Evolutionary conservation across 1,140 invertebrate species (phyloP).

Genomic region (Drosophila novamexicana): DNA sequence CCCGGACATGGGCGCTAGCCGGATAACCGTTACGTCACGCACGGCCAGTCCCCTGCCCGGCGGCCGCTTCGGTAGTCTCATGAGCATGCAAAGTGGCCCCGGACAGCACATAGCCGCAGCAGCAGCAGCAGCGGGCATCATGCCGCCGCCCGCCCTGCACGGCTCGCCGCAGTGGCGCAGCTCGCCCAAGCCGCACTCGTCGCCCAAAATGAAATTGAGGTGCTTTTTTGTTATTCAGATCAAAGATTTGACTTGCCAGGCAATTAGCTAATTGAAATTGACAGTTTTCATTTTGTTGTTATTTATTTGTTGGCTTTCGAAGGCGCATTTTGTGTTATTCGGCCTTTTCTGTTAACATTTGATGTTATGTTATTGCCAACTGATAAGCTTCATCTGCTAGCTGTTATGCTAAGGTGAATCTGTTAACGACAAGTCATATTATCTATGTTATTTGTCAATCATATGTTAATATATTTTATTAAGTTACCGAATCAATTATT

Average conservation of each 20-base stretch:
- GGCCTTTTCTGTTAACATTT: too few relatives aligned
- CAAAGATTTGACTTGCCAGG: slow-evolving; percentile 9
- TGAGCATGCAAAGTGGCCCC: slow-evolving; percentile 79
- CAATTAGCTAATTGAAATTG: slow-evolving; percentile 28
- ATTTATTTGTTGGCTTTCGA: not conserved
- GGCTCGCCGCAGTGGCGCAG: slow-evolving; percentile 85
- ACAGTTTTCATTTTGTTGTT: not conserved
- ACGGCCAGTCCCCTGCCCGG: slow-evolving; percentile 86
- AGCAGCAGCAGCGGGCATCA: slow-evolving; percentile 7
- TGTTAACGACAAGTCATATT: too few relatives aligned
- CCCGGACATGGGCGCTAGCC: slow-evolving; percentile 83
- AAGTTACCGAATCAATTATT: too few relatives aligned
- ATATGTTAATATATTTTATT: too few relatives aligned
- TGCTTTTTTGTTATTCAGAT: slow-evolving; percentile 69
- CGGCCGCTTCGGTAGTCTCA: slow-evolving; percentile 85
- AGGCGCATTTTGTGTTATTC: too few relatives aligned
- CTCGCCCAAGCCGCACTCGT: slow-evolving; percentile 89
- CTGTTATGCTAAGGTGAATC: too few relatives aligned
- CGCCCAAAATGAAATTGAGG: slow-evolving; percentile 96
- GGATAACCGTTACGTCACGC: slow-evolving; percentile 79
- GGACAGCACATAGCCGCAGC: slow-evolving; percentile 9
- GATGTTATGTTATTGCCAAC: too few relatives aligned
- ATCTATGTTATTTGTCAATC: too few relatives aligned
- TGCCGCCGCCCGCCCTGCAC: slow-evolving; percentile 82
- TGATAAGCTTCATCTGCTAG: too few relatives aligned